phyloP scores from a whole-genome alignment of 2,113 vertebrate species.

The Delphinus delphis region DNA sequence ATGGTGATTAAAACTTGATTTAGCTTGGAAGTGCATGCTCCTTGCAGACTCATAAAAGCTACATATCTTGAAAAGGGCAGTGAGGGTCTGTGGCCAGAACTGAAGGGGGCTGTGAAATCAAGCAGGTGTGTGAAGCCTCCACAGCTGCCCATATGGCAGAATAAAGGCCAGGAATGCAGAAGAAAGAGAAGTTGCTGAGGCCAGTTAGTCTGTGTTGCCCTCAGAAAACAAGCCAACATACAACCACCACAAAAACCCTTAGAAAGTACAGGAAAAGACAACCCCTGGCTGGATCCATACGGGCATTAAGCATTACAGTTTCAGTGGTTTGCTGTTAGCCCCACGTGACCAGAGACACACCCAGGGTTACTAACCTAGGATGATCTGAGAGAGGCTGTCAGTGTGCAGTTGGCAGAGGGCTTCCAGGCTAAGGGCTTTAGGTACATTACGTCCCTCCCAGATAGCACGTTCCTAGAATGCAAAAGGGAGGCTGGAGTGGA shows the following conservation, averaged over 20 bases:
- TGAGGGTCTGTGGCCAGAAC: not conserved
- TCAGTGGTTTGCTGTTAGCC: not conserved
- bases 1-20: conserved; percentile 3
- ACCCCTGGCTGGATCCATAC: not conserved
- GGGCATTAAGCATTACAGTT: not conserved
- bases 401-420: not conserved
- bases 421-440: not conserved
- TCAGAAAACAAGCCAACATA: not conserved
- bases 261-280: not conserved
- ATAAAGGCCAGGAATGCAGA: not conserved
- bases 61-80: not conserved
- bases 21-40: not conserved
- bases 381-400: not conserved
- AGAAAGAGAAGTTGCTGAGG: not conserved
- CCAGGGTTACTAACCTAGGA: not conserved
- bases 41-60: not conserved
- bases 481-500: not conserved
- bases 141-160: not conserved
- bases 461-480: not conserved
- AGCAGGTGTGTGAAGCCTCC: not conserved
- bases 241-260: not conserved
- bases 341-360: not conserved
- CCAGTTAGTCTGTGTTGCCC: not conserved
- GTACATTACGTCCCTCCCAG: fast-evolving
- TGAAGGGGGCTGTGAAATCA: not conserved